Conservation (phyloP, 2,113 vertebrate species). For the Fukomys damarensis region DNA sequence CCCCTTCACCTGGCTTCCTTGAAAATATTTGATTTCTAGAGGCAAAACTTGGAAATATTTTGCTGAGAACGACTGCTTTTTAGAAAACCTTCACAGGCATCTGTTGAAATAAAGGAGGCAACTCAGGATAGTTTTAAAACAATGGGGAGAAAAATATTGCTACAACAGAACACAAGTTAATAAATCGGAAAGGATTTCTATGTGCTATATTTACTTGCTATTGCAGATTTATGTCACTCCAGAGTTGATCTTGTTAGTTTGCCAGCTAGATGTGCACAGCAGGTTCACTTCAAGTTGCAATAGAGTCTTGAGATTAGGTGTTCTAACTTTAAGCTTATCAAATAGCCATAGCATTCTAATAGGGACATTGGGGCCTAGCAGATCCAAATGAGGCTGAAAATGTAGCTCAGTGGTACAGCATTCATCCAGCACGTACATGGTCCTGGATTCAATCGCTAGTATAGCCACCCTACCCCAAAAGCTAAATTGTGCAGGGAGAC, state of each 20-base stretch:
- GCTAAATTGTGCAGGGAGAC: not conserved
- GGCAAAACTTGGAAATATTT: not conserved
- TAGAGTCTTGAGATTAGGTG: not conserved
- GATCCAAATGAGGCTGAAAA: not conserved
- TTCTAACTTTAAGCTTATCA: not conserved
- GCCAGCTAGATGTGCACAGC: not conserved
- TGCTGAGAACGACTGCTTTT: not conserved
- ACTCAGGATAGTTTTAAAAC: not conserved
- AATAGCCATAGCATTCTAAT: not conserved
- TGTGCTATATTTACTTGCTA: not conserved
- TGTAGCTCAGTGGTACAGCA: not conserved
- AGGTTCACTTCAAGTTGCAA: not conserved
- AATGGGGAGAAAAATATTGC: not conserved
- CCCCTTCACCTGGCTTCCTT: not conserved
- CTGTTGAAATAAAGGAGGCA: not conserved
- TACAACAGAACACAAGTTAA: not conserved
- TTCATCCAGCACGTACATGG: not conserved
- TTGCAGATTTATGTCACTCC: not conserved
- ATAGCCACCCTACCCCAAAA: not conserved
- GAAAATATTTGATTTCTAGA: not conserved
- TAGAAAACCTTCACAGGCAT: not conserved
- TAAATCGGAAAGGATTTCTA: not conserved
- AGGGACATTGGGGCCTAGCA: not conserved
- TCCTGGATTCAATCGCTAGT: not conserved
- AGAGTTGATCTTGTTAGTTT: not conserved